Percentiles rank a stretch among this genome's conserved stretches.
Evolutionary conservation across 2,888 invertebrate genomes (phyloP).

Genomic region (Melangyna quadrimaculata): DNA sequence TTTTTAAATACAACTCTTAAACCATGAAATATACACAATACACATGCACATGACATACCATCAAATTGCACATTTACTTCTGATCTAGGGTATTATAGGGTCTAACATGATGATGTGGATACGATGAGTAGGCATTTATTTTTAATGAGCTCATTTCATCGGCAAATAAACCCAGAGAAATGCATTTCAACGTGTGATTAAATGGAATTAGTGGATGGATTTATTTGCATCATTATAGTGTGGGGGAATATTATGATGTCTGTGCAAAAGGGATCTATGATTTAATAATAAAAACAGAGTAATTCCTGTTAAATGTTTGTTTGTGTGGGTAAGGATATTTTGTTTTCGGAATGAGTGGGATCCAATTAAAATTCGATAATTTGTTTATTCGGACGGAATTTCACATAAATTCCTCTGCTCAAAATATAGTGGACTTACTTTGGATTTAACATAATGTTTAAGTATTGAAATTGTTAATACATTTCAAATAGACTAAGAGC

Average conservation of each 20-base stretch:
- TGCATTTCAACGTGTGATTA: slow-evolving; percentile 27
- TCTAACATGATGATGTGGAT: background rate
- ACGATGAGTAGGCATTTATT: slow-evolving; percentile 22
- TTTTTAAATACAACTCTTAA: background rate
- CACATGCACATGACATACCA: background rate
- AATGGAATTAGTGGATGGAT: slow-evolving; percentile 16
- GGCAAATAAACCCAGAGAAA: background rate
- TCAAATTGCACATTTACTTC: slow-evolving; percentile 1
- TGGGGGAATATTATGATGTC: background rate
- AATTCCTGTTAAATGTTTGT: background rate
- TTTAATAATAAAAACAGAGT: background rate
- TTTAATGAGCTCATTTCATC: slow-evolving; percentile 25
- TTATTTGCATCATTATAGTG: slow-evolving; percentile 10
- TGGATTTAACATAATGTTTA: background rate
- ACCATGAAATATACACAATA: background rate
- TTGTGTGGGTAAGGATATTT: background rate
- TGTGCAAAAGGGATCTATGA: slow-evolving; percentile 18
- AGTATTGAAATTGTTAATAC: background rate
- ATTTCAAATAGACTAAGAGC: too few species aligned
- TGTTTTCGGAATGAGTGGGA: background rate
- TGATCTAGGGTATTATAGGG: slow-evolving; percentile 1
- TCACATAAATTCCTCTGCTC: background rate
- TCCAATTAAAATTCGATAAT: slow-evolving; percentile 17
- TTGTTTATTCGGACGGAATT: slow-evolving; percentile 5
- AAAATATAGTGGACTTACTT: background rate